phyloP scores from a whole-genome alignment of 1,140 invertebrate species.

The Matsumurasca onukii region DNA sequence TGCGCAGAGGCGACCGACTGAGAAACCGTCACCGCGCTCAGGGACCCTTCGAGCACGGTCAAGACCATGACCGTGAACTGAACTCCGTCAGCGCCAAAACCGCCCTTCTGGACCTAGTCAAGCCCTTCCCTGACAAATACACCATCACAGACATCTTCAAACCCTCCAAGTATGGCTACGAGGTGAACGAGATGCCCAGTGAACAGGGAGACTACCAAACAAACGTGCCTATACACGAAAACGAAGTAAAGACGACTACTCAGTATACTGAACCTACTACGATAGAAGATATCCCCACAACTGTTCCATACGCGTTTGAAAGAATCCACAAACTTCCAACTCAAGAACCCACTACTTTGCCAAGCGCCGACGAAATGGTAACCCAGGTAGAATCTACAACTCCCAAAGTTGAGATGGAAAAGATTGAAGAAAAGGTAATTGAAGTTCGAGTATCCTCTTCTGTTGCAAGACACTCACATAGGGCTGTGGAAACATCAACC shows the following conservation, averaged over 20 bases:
- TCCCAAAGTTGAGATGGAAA: constrained; percentile 24
- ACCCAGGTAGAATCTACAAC: constrained; percentile 23
- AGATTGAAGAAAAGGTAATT: constrained; percentile 41
- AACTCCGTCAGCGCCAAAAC: constrained; percentile 13
- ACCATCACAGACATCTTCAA: constrained; percentile 2
- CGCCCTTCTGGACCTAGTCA: not conserved
- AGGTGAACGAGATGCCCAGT: constrained; percentile 44
- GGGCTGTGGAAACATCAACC: constrained; percentile 12
- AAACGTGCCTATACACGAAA: constrained; percentile 35
- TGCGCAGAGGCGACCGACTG: constrained; percentile 47
- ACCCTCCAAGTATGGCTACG: constrained; percentile 48
- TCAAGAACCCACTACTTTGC: not conserved
- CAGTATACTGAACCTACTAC: constrained; percentile 18
- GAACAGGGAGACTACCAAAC: not conserved
- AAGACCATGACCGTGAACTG: constrained; percentile 1
- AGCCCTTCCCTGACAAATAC: not conserved
- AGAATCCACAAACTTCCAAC: not conserved
- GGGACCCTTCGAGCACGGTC: constrained; percentile 1
- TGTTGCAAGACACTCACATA: constrained; percentile 40
- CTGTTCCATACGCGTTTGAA: constrained; percentile 7
- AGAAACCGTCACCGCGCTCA: not conserved
- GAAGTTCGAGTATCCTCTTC: constrained; percentile 48
- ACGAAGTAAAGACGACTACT: constrained; percentile 42
- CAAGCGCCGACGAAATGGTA: not conserved
- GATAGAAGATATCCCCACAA: constrained; percentile 17